Evolutionary conservation across 1,140 invertebrate species (phyloP).

Genomic region (Cecropterus lyciades): DNA sequence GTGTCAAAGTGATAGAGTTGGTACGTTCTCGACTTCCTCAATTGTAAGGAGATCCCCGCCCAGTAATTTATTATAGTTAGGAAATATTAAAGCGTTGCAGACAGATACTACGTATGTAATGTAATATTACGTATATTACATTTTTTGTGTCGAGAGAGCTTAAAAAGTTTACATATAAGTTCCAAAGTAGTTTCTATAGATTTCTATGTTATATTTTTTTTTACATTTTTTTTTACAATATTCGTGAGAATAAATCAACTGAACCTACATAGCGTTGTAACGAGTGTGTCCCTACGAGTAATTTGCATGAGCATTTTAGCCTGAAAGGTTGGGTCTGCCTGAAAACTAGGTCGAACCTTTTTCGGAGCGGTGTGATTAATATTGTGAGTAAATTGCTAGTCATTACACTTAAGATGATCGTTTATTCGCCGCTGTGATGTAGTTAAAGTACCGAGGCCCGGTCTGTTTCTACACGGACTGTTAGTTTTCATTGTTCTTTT

Average conservation of each 20-base stretch:
- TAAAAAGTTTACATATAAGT: no score
- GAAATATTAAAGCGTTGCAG: no score
- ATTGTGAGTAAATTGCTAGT: constrained; percentile 4
- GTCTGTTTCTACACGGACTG: background rate
- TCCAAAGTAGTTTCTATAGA: no score
- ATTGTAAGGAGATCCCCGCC: no score
- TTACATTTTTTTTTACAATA: background rate
- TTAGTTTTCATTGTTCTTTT: background rate
- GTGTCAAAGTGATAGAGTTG: no score
- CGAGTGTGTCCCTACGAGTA: background rate
- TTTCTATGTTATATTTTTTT: no score
- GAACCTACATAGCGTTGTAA: background rate
- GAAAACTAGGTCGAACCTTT: constrained; percentile 1
- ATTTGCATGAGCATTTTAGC: constrained; percentile 3
- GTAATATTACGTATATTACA: no score
- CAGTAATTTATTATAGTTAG: no score
- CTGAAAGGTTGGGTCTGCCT: background rate
- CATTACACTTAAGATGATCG: constrained; percentile 4
- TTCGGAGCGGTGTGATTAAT: constrained; percentile 3
- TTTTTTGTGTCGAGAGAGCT: no score
- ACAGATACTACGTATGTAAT: no score
- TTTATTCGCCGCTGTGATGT: background rate
- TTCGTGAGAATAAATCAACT: background rate
- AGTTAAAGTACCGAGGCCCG: background rate
- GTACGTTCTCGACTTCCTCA: no score